Evolutionary conservation across 2,113 vertebrate species (phyloP).

Genomic region (Scalopus aquaticus): DNA sequence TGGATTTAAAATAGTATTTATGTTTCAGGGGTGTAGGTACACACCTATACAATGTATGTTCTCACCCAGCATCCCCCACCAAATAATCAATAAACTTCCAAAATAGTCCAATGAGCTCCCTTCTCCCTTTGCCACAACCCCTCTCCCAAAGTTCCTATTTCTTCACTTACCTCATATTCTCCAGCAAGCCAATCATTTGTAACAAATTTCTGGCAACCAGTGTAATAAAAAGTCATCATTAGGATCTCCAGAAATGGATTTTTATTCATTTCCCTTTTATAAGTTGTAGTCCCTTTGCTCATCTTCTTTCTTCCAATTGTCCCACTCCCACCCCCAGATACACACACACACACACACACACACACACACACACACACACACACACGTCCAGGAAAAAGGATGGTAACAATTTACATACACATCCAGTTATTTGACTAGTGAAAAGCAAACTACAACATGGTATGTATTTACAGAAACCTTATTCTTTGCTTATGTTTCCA

Average conservation of each 20-base stretch:
- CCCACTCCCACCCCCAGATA: too few species aligned
- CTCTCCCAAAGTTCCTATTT: too few species aligned
- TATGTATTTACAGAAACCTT: slow-evolving; percentile 5
- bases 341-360: too few species aligned
- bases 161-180: neutral
- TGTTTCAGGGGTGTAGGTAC: too few species aligned
- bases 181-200: neutral
- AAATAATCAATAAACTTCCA: too few species aligned
- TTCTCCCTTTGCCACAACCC: too few species aligned
- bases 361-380: neutral
- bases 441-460: neutral
- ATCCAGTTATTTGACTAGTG: neutral
- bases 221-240: neutral
- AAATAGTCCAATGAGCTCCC: too few species aligned
- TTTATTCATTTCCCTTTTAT: neutral
- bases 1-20: too few species aligned
- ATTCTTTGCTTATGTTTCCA: neutral
- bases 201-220: neutral
- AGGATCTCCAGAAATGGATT: neutral
- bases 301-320: too few species aligned
- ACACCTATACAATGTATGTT: too few species aligned
- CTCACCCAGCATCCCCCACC: too few species aligned
- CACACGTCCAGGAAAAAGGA: neutral
- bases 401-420: neutral
- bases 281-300: neutral